Conservation (phyloP, 2,113 vertebrate genomes). For the Erythrocercus mccallii region DNA sequence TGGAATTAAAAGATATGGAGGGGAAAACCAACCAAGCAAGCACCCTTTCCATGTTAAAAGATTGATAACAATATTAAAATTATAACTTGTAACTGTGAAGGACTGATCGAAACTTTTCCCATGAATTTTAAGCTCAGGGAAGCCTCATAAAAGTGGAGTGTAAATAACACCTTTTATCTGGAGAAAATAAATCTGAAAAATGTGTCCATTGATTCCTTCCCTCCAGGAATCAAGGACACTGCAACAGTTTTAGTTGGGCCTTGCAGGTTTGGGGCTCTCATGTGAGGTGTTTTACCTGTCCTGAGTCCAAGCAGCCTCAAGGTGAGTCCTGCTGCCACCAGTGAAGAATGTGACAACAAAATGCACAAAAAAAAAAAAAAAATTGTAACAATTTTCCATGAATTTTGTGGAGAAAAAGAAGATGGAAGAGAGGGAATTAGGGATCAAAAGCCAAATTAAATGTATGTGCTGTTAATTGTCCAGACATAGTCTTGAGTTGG, state of each 20-base stretch:
- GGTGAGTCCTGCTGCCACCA: not conserved
- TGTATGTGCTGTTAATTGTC: rapidly evolving
- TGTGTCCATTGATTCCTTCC: not conserved
- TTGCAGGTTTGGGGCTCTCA: not conserved
- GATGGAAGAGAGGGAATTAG: not conserved
- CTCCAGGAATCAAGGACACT: not conserved
- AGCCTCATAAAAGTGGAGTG: not conserved
- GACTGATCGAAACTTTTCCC: not conserved
- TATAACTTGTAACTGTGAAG: not conserved
- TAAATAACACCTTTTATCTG: not conserved
- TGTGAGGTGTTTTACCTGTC: not conserved
- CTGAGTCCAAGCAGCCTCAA: not conserved
- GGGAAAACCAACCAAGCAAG: not conserved
- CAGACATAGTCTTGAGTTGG: not conserved
- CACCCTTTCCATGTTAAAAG: not conserved
- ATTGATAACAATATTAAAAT: not conserved
- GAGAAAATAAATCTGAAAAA: not conserved
- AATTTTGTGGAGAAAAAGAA: not conserved
- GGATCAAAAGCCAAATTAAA: not conserved
- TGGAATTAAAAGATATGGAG: not conserved
- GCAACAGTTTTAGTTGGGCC: not conserved
- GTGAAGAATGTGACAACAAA: not conserved
- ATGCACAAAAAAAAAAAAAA: not conserved
- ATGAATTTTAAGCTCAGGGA: not conserved
- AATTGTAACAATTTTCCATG: not conserved